Percentiles rank a stretch among this genome's conserved stretches.
These are phyloP conservation scores for Meandrina meandrites DNA, from an alignment of 92 coral and sea anemone species.

Conservation along the genomic window DNA sequence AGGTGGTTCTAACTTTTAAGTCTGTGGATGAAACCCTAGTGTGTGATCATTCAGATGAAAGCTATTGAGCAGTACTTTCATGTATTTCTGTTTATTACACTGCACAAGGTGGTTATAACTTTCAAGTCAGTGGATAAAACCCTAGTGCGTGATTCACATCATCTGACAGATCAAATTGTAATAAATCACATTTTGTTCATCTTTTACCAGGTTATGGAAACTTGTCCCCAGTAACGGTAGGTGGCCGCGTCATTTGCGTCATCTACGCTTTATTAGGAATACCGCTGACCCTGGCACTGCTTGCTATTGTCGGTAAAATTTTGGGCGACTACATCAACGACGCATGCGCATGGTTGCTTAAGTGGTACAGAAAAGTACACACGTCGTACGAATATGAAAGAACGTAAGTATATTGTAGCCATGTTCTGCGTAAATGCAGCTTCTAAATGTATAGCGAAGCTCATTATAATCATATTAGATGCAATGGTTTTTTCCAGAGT, in stretches of 20 bases:
- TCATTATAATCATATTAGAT: too few species aligned
- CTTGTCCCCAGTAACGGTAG: conserved; percentile 72
- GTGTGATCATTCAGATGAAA: background rate
- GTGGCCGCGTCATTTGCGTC: conserved; percentile 78
- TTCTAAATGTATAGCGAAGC: too few species aligned
- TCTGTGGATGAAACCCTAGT: background rate
- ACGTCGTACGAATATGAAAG: conserved; percentile 80
- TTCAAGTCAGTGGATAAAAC: background rate
- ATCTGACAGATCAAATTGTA: background rate
- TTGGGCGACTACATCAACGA: conserved; percentile 86
- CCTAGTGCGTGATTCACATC: background rate
- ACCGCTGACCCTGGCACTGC: conserved; percentile 86
- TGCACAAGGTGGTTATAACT: background rate
- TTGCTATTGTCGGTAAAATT: conserved; percentile 89
- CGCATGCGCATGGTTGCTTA: conserved; percentile 73
- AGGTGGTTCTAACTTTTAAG: background rate
- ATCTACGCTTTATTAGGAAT: conserved; percentile 82
- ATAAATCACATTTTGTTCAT: background rate
- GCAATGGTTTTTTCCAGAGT: too few species aligned
- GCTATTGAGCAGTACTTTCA: background rate
- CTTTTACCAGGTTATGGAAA: conserved; percentile 72
- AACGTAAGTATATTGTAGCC: conserved; percentile 57
- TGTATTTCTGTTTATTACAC: background rate
- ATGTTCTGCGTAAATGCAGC: too few species aligned
- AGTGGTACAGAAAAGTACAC: conserved; percentile 66